Percentiles rank a stretch among this genome's conserved stretches.
These are phyloP conservation scores for Furnarius figulus DNA, from an alignment of 2,113 vertebrate genomes.

Conservation along the genomic window DNA sequence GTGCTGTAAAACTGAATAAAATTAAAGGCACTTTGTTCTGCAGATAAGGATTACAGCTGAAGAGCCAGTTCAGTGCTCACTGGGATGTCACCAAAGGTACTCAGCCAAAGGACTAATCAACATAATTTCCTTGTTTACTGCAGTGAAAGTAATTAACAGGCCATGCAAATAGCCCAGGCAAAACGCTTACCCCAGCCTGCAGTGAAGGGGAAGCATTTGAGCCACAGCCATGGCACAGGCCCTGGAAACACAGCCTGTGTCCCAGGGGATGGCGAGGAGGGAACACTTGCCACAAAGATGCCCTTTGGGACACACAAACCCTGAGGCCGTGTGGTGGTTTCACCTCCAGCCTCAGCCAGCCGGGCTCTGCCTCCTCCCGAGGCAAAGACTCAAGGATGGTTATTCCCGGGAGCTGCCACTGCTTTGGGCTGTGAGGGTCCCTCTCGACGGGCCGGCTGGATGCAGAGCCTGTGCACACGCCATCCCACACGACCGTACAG, in stretches of 20 bases:
- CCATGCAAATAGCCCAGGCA: not conserved
- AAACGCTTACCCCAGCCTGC: not conserved
- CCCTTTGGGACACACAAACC: not conserved
- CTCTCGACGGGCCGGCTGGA: not conserved
- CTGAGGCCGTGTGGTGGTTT: not conserved
- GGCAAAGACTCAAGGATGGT: not conserved
- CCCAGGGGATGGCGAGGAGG: not conserved
- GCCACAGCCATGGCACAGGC: not conserved
- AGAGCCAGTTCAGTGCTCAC: not conserved
- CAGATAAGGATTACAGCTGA: not conserved
- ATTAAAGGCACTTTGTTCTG: not conserved
- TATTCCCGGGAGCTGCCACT: not conserved
- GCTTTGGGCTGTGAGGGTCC: not conserved
- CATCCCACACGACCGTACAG: accelerated
- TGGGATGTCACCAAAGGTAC: not conserved
- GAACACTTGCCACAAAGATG: not conserved
- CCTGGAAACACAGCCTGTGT: not conserved
- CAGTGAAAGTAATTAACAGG: not conserved
- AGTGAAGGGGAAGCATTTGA: not conserved
- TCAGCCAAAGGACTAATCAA: not conserved
- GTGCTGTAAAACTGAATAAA: not conserved
- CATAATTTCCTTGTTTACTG: not conserved
- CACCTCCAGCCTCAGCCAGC: not conserved
- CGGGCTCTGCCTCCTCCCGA: not conserved
- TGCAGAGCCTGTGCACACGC: accelerated